phyloP scores from a whole-genome alignment of 2,888 invertebrate species.

The Cyclophora punctaria region DNA sequence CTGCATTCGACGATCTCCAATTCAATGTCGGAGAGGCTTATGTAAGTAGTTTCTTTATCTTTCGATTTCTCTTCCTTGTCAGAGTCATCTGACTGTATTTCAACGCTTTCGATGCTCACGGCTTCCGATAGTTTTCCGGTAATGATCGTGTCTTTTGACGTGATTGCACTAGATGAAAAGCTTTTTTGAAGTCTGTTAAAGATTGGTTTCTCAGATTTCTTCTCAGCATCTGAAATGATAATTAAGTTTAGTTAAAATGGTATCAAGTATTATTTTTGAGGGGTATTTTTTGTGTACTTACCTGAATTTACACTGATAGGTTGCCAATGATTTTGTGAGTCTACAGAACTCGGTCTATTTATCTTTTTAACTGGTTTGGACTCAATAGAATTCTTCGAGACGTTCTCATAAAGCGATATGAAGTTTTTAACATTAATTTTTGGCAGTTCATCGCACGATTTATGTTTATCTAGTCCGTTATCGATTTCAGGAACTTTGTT shows the following conservation, averaged over 20 bases:
- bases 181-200: conserved; percentile 7
- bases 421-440: conserved; percentile 62
- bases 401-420: conserved; percentile 61
- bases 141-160: conserved; percentile 21
- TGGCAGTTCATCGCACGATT: conserved; percentile 62
- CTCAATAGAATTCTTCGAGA: conserved; percentile 39
- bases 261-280: no score
- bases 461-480: conserved; percentile 53
- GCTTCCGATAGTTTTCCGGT: conserved; percentile 28
- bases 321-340: conserved; percentile 32
- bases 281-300: conserved; percentile 19
- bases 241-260: no score
- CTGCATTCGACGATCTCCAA: conserved; percentile 58
- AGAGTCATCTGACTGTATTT: conserved; percentile 22
- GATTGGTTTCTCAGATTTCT: conserved; percentile 16
- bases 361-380: conserved; percentile 28
- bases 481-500: conserved; percentile 40
- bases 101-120: conserved; percentile 29
- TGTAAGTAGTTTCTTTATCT: conserved; percentile 43
- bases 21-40: conserved; percentile 62
- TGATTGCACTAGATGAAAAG: conserved; percentile 8
- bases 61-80: conserved; percentile 29
- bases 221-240: conserved; percentile 35
- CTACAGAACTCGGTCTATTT: conserved; percentile 30
- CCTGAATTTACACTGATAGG: conserved; percentile 49